A percentile compares a stretch with the other conserved stretches of the same genome.
phyloP scores from a whole-genome alignment of 2,113 vertebrate species.

The Chaetodon auriga region DNA sequence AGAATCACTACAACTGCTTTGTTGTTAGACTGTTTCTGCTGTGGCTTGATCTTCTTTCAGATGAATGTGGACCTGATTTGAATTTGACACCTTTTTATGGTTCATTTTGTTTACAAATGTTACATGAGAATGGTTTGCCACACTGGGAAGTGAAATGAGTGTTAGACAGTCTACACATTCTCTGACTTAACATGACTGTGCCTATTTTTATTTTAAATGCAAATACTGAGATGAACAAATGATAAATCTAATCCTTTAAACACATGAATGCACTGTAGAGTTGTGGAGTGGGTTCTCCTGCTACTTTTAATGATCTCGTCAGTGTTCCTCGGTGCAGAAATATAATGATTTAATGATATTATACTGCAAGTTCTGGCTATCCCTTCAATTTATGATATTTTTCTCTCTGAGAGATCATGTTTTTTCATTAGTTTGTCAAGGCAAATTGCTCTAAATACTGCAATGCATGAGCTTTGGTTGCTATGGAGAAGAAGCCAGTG shows the following conservation, averaged over 20 bases:
- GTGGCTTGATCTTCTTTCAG: conserved; percentile 35
- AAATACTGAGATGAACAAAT: neutral
- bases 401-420: neutral
- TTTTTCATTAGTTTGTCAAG: neutral
- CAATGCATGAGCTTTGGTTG: neutral
- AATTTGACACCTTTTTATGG: neutral
- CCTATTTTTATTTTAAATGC: neutral
- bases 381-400: neutral
- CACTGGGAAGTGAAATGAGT: neutral
- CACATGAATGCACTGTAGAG: neutral
- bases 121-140: neutral
- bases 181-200: neutral
- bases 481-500: neutral
- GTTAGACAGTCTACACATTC: neutral
- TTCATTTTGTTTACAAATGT: neutral
- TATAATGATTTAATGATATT: neutral
- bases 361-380: neutral
- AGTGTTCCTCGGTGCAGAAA: neutral
- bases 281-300: neutral
- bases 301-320: neutral
- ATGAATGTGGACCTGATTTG: neutral
- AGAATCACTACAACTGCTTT: conserved; percentile 38
- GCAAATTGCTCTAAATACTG: neutral
- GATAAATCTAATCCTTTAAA: neutral
- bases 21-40: conserved; percentile 60